Evolutionary conservation across 64 coral and sea anemone species (phyloP), one percentile per base, ranked within the genome.

Genomic region (Stichodactyla mertensii): DNA sequence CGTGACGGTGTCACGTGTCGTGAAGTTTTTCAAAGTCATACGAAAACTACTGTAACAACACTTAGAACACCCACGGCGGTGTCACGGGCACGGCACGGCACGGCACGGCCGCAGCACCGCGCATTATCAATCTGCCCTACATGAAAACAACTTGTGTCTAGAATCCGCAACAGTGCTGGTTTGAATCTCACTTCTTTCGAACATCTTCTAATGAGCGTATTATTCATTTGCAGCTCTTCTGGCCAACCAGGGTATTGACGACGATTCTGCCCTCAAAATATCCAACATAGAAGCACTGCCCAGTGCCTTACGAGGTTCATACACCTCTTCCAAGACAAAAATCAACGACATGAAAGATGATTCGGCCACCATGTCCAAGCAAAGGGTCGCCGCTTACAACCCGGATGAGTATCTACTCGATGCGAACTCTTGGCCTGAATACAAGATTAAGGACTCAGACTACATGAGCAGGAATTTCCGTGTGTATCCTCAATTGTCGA

Each of bases 211-310:
- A 61, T n/a, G 15, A 66, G 8, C 28, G 27, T 20, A 8, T 82
- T 16, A 56, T 62, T 87, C 24, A 11, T 74, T 64, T 88, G 18
- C 67, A 96, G 94, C 94, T 70, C 87, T 93, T 51, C 86, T 96
- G 14, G 94, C 94, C 19, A 89, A 92, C 57, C 91, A 96, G n/a
- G 94, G 94, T 6, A 96, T 96, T 16, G 91, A 89, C n/a, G 94
- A 96, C 52, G 94, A 96, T 55, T 96, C 94, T 14, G 94, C 94
- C 4, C 62, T 96, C 66, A 83, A 71, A 19, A 93, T 96, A 64
- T 96, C 94, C 58, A 96, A 96, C 91, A 93, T 96, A 88, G 94
- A 88, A 0, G 88, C 88, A 18, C 55, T 96, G 16, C 91, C 85
- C 57, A 80, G 79, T 22, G 85, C 80, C 10, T 36, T 26, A 14